Base-by-base conservation (phyloP, 2,113 vertebrate species). In the Ctenomys sociabilis region DNA sequence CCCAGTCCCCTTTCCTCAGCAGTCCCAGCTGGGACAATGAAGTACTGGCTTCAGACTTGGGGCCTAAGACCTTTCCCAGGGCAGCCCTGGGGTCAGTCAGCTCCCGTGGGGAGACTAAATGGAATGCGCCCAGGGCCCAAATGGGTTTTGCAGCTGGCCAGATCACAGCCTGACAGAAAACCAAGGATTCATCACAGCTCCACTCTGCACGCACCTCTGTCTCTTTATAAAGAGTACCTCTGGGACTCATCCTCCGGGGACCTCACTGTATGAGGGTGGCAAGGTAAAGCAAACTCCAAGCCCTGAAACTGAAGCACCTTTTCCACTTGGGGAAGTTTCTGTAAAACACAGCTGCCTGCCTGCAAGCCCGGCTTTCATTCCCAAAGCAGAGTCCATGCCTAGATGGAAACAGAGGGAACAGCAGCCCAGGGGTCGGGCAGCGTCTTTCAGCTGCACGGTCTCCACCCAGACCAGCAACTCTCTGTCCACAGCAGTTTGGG, bases 61-160 rank as follows among this genome's bases (percentile, higher is more conserved):
- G 75, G 54, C 92, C 95, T 88, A 87, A 91, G 83, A 89, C 57
- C 83, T 93, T 95, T 96, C 88, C 83, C 95, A 94, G 94, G 80
- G 86, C 82, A 68, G 68, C 57, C 80, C 43, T 68, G 70, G 77
- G 92, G 64, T 95, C 66, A 94, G 77, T 57, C 82, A n/a, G 68
- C 57, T 75, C 93, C 96, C 49, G 4, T 6, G 54, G 91, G 93
- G 77, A 95, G 37, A 54, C 22, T 63, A 78, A 82, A 95, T 8
- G 81, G 90, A 96, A 97, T 96, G 90, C 81, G 24, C 40, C 49
- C 91, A 93, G 73, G 28, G 91, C 87, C 87, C 90, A 85, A 49
- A 85, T 94, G 86, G 91, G 81, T 87, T 93, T 85, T 91, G 78
- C 83, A 96, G 88, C 40, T 24, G 88, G 66, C 30, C 57, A 85